Conservation (phyloP, 1,140 invertebrate genomes). For the Chrysomallon squamiferum region DNA sequence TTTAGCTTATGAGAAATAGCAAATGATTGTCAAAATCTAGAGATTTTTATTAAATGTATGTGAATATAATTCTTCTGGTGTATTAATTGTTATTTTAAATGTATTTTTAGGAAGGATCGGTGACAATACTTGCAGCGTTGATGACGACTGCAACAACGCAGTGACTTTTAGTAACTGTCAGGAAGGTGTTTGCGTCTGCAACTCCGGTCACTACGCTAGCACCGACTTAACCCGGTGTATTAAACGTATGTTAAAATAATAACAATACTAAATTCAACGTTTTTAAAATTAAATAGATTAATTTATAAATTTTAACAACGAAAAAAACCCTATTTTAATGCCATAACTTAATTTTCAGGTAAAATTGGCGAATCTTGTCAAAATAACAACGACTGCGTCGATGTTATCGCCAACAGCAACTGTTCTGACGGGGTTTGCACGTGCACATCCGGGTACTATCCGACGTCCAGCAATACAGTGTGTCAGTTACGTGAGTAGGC, state of each 20-base stretch:
- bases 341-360: neutral
- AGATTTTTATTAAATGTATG: no score
- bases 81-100: no score
- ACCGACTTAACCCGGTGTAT: constrained; percentile 8
- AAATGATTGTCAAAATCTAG: no score
- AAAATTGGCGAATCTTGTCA: neutral
- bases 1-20: no score
- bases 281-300: no score
- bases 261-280: no score
- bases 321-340: no score
- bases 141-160: constrained; percentile 30
- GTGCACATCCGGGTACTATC: constrained; percentile 24
- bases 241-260: constrained; percentile 13
- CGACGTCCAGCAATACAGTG: constrained; percentile 2
- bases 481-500: constrained; percentile 13
- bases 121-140: constrained; percentile 10
- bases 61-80: no score
- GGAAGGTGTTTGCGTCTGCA: constrained; percentile 21
- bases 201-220: constrained; percentile 14
- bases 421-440: constrained; percentile 18
- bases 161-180: constrained; percentile 26
- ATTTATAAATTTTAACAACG: no score
- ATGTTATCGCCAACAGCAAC: constrained; percentile 16
- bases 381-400: neutral
- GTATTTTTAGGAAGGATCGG: constrained; percentile 20